Conservation (phyloP, 2,113 vertebrate species). For the Blennius ocellaris region DNA sequence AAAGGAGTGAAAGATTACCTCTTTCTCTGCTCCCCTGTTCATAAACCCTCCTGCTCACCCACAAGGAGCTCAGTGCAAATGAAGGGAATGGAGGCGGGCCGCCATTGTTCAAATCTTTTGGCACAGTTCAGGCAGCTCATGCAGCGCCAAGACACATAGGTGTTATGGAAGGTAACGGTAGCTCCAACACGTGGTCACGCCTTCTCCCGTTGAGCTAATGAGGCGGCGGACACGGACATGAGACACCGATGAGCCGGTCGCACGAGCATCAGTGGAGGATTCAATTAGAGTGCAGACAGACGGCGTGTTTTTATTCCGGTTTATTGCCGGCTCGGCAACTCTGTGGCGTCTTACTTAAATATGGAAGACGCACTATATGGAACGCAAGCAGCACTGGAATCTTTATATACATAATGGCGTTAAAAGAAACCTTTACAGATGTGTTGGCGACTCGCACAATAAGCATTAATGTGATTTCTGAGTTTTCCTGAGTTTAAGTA, state of each 20-base stretch:
- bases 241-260: conserved; percentile 12
- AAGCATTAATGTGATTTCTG: too few relatives aligned
- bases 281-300: conserved; percentile 17
- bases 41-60: conserved; percentile 33
- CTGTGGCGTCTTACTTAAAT: too few relatives aligned
- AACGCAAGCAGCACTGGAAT: too few relatives aligned
- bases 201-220: conserved; percentile 1
- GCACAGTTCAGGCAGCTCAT: conserved; percentile 6
- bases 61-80: conserved; percentile 33
- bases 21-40: conserved; percentile 25
- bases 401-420: too few relatives aligned
- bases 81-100: conserved; percentile 5
- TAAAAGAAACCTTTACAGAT: too few relatives aligned
- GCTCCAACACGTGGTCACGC: conserved; percentile 1
- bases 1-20: conserved; percentile 50
- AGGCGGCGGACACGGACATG: not conserved
- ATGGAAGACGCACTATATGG: too few relatives aligned
- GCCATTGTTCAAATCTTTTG: conserved; percentile 30
- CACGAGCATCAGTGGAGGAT: conserved; percentile 4
- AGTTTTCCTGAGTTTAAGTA: too few relatives aligned
- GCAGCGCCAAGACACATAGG: not conserved
- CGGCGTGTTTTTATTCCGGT: conserved; percentile 26
- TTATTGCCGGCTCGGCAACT: too few relatives aligned
- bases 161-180: not conserved
- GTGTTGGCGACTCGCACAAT: too few relatives aligned